These are phyloP conservation scores for Harpalus rubripes DNA, from an alignment of 2,888 invertebrate genomes.

Conservation along the genomic window DNA sequence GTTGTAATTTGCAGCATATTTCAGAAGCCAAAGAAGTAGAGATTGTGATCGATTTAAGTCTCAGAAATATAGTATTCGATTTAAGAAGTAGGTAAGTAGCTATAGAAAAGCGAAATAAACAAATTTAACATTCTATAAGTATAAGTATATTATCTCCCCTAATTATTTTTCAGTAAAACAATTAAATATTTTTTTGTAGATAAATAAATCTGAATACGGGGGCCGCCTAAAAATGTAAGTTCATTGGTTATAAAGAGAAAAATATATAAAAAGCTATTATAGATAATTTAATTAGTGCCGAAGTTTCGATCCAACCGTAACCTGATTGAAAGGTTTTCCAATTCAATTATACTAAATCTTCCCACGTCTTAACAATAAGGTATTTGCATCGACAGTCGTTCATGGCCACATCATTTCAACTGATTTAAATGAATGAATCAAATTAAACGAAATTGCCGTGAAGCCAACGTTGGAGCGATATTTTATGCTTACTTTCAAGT, in stretches of 20 bases:
- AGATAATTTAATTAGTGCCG: conserved; percentile 3
- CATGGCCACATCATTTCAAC: conserved; percentile 3
- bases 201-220: too few species aligned
- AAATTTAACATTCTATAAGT: too few species aligned
- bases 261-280: not conserved
- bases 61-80: too few species aligned
- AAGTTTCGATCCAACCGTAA: not conserved
- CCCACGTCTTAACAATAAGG: not conserved
- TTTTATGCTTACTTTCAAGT: conserved; percentile 5
- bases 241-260: not conserved
- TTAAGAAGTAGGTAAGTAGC: too few species aligned
- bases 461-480: not conserved
- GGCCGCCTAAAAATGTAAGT: too few species aligned
- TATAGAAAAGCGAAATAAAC: too few species aligned
- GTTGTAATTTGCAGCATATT: too few species aligned
- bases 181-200: too few species aligned
- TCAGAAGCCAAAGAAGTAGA: too few species aligned
- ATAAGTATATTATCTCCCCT: too few species aligned
- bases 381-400: conserved; percentile 4
- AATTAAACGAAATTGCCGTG: conserved; percentile 22
- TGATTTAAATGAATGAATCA: conserved; percentile 22
- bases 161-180: too few species aligned
- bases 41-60: too few species aligned
- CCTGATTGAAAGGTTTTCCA: conserved; percentile 11
- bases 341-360: not conserved